Evolutionary conservation across 2,888 invertebrate genomes (phyloP).

Genomic region (Spicauda simplicius): DNA sequence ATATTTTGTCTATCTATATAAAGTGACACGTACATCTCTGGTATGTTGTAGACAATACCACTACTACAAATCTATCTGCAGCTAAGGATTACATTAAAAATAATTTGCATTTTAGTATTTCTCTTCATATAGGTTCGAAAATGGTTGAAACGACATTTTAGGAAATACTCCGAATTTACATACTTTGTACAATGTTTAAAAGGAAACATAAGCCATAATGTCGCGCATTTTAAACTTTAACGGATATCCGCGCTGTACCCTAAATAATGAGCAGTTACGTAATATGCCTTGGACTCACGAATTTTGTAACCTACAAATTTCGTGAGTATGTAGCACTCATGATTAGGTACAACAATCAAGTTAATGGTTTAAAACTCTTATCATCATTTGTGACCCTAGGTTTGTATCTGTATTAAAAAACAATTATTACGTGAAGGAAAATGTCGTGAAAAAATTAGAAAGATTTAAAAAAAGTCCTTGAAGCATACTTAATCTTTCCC

Average conservation of each 20-base stretch:
- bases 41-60: neutral
- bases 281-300: slow-evolving; percentile 4
- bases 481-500: too few relatives aligned
- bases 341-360: too few relatives aligned
- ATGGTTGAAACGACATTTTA: neutral
- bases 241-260: slow-evolving; percentile 51
- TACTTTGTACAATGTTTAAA: neutral
- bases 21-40: slow-evolving; percentile 11
- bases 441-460: too few relatives aligned
- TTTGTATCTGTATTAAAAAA: too few relatives aligned
- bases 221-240: slow-evolving; percentile 49
- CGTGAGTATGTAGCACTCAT: neutral
- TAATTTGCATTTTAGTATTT: neutral
- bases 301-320: neutral
- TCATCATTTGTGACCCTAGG: neutral
- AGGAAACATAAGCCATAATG: slow-evolving; percentile 11
- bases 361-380: too few relatives aligned
- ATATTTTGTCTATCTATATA: slow-evolving; percentile 39
- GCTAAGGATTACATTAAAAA: neutral
- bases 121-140: neutral
- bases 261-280: neutral
- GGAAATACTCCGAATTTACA: neutral
- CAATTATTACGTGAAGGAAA: too few relatives aligned
- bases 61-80: neutral
- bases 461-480: too few relatives aligned